Percentiles rank a stretch among this genome's conserved stretches.
Conservation (phyloP, 2,888 invertebrate species). For the Scrobipalpa atriplicella region DNA sequence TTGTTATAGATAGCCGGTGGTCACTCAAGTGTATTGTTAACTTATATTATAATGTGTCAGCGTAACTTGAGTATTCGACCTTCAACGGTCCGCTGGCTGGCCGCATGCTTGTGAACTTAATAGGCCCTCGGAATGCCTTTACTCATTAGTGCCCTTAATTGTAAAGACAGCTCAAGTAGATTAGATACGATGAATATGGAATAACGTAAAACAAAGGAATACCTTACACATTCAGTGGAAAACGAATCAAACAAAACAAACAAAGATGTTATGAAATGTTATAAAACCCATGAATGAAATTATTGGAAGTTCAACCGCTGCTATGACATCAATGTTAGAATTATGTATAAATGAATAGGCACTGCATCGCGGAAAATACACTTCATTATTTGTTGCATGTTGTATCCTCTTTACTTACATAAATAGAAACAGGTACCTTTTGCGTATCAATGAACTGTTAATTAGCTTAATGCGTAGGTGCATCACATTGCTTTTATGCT, state of each 20-base stretch:
- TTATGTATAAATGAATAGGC: not conserved
- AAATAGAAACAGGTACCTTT: not conserved
- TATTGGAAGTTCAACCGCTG: conserved; percentile 8
- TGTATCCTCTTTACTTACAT: not conserved
- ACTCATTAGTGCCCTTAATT: conserved; percentile 48
- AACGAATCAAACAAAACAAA: conserved; percentile 4
- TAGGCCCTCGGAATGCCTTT: conserved; percentile 54
- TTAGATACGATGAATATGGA: conserved; percentile 7
- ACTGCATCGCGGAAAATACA: conserved; percentile 1
- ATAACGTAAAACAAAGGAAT: conserved; percentile 11
- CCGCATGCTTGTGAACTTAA: conserved; percentile 58
- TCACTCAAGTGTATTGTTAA: conserved; percentile 30
- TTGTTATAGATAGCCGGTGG: conserved; percentile 19
- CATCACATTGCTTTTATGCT: not conserved
- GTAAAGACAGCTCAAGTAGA: conserved; percentile 38
- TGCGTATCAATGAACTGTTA: conserved; percentile 5
- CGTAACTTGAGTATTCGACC: conserved; percentile 59
- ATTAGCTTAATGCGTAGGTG: conserved; percentile 1
- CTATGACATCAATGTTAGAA: not conserved
- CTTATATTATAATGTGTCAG: conserved; percentile 35
- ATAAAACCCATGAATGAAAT: conserved; percentile 15
- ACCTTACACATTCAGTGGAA: not conserved
- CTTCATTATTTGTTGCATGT: not conserved
- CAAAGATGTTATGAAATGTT: not conserved
- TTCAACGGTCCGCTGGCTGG: conserved; percentile 60